phyloP scores from a whole-genome alignment of 2,113 vertebrate species.

The Scomber colias region DNA sequence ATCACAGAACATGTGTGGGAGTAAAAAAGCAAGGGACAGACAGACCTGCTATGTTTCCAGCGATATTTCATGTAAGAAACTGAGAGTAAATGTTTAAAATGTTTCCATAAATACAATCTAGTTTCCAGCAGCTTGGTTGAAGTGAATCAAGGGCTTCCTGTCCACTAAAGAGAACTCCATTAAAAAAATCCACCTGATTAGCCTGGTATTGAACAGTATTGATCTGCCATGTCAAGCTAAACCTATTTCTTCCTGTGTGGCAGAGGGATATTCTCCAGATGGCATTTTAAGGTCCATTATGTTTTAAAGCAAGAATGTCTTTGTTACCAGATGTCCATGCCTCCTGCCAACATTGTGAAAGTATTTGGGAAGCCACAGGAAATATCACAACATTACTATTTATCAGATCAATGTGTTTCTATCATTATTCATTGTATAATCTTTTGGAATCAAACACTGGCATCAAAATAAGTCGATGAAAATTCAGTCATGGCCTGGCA shows the following conservation, averaged over 20 bases:
- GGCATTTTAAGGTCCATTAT: slow-evolving; percentile 5
- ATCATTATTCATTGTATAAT: slow-evolving; percentile 6
- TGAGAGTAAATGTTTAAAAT: slow-evolving; percentile 22
- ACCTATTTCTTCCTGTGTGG: neutral
- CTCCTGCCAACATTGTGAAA: slow-evolving; percentile 9
- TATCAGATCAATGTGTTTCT: slow-evolving; percentile 22
- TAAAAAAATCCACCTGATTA: neutral
- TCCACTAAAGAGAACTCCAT: neutral
- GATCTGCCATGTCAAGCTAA: slow-evolving; percentile 9
- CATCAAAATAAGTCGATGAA: slow-evolving; percentile 24
- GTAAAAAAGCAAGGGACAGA: neutral
- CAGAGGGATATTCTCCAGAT: slow-evolving; percentile 8
- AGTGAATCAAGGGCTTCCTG: neutral
- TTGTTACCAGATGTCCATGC: slow-evolving; percentile 52
- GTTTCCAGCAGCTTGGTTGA: neutral
- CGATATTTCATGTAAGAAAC: slow-evolving; percentile 7
- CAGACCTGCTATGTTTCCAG: slow-evolving; percentile 5
- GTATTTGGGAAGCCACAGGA: slow-evolving; percentile 20
- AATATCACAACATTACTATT: slow-evolving; percentile 13
- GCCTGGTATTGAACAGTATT: neutral
- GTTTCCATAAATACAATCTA: slow-evolving; percentile 7
- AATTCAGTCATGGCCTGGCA: slow-evolving; percentile 13
- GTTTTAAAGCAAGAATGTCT: slow-evolving; percentile 7
- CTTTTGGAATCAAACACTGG: slow-evolving; percentile 22
- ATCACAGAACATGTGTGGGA: slow-evolving; percentile 4